Base-by-base conservation (phyloP, 1,140 invertebrate species). In the Streblospio benedicti region DNA sequence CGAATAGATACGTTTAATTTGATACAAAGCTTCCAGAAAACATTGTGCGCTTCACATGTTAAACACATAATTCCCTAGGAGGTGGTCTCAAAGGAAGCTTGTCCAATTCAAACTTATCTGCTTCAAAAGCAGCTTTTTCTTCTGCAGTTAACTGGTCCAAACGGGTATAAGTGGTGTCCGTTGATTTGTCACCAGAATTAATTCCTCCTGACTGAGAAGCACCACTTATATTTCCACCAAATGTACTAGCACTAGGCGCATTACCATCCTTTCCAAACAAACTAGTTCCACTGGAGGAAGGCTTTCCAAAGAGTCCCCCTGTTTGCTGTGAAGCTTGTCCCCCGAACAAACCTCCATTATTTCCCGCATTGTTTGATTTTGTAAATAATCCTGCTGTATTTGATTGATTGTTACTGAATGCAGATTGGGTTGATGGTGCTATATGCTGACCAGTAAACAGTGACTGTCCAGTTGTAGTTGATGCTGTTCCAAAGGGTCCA, bases 31-130 rank as follows among this genome's bases (percentile, higher is more conserved):
- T n/a, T n/a, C n/a, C n/a, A n/a, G n/a, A n/a, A n/a, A n/a, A n/a
- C n/a, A n/a, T n/a, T n/a, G n/a, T n/a, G n/a, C n/a, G n/a, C n/a
- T n/a, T n/a, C n/a, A n/a, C n/a, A n/a, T n/a, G n/a, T n/a, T n/a
- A n/a, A n/a, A n/a, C n/a, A n/a, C n/a, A n/a, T n/a, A 45, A 54
- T 62, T 71, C 67, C 51, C 62, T 66, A 23, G 69, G 69, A 16
- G 69, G 69, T 38, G 69, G 67, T 58, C 49, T 64, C 4, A 67
- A 69, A 30, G 69, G 69, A 44, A 71, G 66, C 51, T 62, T 66
- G 30, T 67, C 67, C 6, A 69, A 45, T 2, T 62, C 63, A 57
- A 71, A 71, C 31, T 60, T 67, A 35, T 61, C 51, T n/a, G 67
- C 67, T 57, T 63, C 54, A 57, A 65, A 71, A 18, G 64, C 63